Base-by-base conservation (phyloP, 2,888 invertebrate genomes). In the Dynastes hyllus region DNA sequence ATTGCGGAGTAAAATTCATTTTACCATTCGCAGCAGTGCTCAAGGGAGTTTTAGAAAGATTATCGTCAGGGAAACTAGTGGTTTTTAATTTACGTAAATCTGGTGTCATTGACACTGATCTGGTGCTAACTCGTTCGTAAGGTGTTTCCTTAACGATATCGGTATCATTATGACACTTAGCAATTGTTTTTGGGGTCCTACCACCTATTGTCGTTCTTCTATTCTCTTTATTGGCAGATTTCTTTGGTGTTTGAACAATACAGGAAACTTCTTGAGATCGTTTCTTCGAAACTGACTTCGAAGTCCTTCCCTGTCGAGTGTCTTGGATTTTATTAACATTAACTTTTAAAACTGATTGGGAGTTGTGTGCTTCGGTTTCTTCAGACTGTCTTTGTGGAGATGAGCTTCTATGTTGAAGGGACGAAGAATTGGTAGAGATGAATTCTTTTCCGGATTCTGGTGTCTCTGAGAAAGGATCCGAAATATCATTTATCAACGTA, bases 401-500 rank as follows among this genome's bases (percentile, higher is more conserved):
- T 55, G 3, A 8, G 2, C 22, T 16, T 22, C n/a, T 8, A 16
- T 16, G 8, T 2, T 22, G 16, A 16, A 55, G 0, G 2, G 55
- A 0, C 4, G 16, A 55, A 5, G 55, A 55, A 55, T 22, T 9
- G 22, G 22, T 55, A 22, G 55, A 1, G 22, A 22, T 16, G 55
- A 55, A 16, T 55, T 55, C 53, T 55, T 16, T 16, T n/a, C 0
- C 55, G 55, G 22, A 8, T 22, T 55, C 55, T 22, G 55, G 22
- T 2, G 16, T 55, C 5, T n/a, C 22, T 11, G 27, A 61, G 22
- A 61, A 61, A 5, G 73, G 73, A 61, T 61, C 29, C 1, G 73
- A 61, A 13, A 61, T 13, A 27, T 75, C 73, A 9, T 61, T 55
- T 45, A 75, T 9, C 58, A 75, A 40, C 6, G 61, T 61, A 1